phyloP scores from a whole-genome alignment of 2,888 invertebrate genomes.

The Hydrotaea diabolus region DNA sequence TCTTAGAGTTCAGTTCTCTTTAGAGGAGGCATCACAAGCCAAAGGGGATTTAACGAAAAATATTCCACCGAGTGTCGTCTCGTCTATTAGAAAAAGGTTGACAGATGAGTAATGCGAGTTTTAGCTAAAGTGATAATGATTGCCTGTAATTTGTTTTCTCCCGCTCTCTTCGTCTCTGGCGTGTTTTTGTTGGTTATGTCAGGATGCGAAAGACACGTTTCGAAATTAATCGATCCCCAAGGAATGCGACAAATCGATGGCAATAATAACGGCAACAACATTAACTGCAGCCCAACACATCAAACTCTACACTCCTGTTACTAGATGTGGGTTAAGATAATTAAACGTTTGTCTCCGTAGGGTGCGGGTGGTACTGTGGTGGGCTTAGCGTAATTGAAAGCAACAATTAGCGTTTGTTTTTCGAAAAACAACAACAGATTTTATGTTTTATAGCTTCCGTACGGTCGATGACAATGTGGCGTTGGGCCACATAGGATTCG shows the following conservation, averaged over 20 bases:
- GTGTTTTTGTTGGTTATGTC: constrained; percentile 19
- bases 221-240: constrained; percentile 63
- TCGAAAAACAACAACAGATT: constrained; percentile 8
- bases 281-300: constrained; percentile 4
- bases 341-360: not conserved
- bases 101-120: constrained; percentile 63
- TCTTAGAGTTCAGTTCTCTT: not conserved
- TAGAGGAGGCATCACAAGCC: not conserved
- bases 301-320: constrained; percentile 11
- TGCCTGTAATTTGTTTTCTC: constrained; percentile 61
- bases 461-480: not conserved
- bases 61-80: constrained; percentile 7
- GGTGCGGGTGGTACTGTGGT: not conserved
- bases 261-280: constrained; percentile 40
- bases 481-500: not conserved
- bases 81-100: constrained; percentile 56
- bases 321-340: constrained; percentile 30
- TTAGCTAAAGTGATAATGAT: constrained; percentile 66
- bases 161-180: not conserved
- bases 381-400: constrained; percentile 31
- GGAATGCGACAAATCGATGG: constrained; percentile 41
- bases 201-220: constrained; percentile 37
- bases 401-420: constrained; percentile 41
- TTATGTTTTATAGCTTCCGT: constrained; percentile 46
- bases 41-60: constrained; percentile 17